Conservation (phyloP, 2,797 vertebrate genomes). For the Serranus cabrilla region DNA sequence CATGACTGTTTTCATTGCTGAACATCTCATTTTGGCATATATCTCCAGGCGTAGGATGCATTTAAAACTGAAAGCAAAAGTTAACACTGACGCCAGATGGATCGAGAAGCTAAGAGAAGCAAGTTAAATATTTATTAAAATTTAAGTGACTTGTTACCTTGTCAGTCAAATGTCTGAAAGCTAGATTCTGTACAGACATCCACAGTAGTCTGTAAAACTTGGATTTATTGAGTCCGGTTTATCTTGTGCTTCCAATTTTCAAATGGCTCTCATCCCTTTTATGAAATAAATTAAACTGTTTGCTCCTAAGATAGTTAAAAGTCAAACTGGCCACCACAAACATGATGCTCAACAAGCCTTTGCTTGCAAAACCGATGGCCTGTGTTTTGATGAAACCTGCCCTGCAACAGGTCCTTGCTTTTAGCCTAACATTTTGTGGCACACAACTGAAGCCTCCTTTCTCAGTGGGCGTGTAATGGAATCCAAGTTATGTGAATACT, state of each 20-base stretch:
- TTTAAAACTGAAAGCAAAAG: neutral
- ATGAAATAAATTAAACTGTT: neutral
- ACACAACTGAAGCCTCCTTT: neutral
- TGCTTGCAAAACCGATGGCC: constrained; percentile 4
- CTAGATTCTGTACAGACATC: constrained; percentile 3
- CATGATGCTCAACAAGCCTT: neutral
- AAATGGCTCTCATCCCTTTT: neutral
- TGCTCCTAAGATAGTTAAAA: neutral
- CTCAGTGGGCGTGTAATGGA: constrained; percentile 53
- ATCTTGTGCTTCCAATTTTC: neutral
- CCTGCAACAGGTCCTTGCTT: constrained; percentile 22
- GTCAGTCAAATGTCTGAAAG: neutral
- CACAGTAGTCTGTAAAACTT: neutral
- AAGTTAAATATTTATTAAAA: constrained; percentile 16
- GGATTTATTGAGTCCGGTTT: neutral
- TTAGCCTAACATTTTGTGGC: neutral
- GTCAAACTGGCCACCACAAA: neutral
- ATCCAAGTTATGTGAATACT: constrained; percentile 53
- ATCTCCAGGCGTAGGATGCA: neutral
- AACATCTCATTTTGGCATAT: neutral
- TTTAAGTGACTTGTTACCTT: neutral
- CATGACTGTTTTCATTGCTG: neutral
- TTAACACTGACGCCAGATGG: neutral
- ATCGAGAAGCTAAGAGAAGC: neutral
- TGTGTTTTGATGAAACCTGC: constrained; percentile 19